Conservation (phyloP, 2,113 vertebrate species). For the Psittacara wagleri region DNA sequence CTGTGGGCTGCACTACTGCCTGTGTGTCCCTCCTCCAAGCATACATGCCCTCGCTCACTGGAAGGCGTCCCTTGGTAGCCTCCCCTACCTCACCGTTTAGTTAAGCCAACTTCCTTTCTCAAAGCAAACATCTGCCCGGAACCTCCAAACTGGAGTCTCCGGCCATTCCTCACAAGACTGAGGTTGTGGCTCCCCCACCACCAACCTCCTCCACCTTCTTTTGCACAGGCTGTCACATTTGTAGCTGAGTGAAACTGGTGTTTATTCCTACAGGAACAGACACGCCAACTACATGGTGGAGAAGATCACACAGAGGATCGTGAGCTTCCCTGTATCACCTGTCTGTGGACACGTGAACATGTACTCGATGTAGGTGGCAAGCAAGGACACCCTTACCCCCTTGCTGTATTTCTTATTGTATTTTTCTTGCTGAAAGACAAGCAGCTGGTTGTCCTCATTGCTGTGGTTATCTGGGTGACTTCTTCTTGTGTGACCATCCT, state of each 20-base stretch:
- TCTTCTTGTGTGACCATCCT: not conserved
- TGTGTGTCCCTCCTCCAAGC: not conserved
- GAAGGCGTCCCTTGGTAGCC: not conserved
- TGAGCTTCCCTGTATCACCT: not conserved
- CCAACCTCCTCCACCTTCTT: no score
- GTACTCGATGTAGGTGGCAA: not conserved
- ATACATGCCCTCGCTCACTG: rapidly evolving
- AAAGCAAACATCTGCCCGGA: no score
- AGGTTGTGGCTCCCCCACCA: not conserved
- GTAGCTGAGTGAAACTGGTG: not conserved
- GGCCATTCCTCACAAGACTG: rapidly evolving
- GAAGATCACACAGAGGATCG: not conserved
- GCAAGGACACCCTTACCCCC: no score
- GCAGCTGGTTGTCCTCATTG: not conserved
- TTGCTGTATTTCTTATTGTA: not conserved
- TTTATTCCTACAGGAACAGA: not conserved
- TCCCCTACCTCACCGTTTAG: no score
- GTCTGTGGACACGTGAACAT: rapidly evolving
- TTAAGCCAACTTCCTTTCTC: not conserved
- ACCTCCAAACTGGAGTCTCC: not conserved
- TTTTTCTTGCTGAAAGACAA: not conserved
- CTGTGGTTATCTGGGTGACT: not conserved
- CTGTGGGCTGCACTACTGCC: not conserved
- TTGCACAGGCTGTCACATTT: no score
- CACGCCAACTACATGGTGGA: rapidly evolving